These are phyloP conservation scores for Dromaius novaehollandiae DNA, from an alignment of 2,113 vertebrate genomes.

Conservation along the genomic window DNA sequence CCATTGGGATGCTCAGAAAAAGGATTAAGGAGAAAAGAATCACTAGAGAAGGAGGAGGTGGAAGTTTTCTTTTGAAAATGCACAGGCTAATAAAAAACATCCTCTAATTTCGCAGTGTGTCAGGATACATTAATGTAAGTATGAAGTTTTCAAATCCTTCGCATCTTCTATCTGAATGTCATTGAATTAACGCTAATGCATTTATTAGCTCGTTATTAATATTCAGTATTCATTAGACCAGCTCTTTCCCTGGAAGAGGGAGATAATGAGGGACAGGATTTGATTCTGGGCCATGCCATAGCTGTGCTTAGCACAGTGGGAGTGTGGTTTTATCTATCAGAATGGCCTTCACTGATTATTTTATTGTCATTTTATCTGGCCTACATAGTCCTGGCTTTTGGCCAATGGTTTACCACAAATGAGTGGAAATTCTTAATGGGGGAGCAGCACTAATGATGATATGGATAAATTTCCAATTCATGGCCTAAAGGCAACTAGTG, in stretches of 20 bases:
- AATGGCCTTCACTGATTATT: background rate
- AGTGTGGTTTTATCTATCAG: background rate
- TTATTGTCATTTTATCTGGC: background rate
- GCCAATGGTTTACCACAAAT: background rate
- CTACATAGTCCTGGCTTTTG: background rate
- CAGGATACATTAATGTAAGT: constrained; percentile 36
- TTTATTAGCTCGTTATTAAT: background rate
- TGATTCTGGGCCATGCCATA: rapidly evolving
- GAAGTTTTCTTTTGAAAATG: background rate
- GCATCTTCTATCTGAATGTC: background rate
- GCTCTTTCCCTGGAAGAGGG: background rate
- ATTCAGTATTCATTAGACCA: background rate
- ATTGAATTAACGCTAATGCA: background rate
- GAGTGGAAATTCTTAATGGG: background rate
- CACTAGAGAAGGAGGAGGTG: background rate
- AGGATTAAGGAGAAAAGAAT: constrained; percentile 20
- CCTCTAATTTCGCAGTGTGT: constrained; percentile 18
- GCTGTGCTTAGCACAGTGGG: background rate
- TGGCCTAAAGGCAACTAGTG: background rate
- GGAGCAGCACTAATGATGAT: background rate
- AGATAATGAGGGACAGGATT: background rate
- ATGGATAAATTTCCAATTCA: background rate
- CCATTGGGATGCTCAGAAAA: constrained; percentile 19
- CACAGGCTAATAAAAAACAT: constrained; percentile 27
- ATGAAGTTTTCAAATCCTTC: background rate